Conservation (phyloP, 2,113 vertebrate genomes). For the Gymnocephalus cernua region DNA sequence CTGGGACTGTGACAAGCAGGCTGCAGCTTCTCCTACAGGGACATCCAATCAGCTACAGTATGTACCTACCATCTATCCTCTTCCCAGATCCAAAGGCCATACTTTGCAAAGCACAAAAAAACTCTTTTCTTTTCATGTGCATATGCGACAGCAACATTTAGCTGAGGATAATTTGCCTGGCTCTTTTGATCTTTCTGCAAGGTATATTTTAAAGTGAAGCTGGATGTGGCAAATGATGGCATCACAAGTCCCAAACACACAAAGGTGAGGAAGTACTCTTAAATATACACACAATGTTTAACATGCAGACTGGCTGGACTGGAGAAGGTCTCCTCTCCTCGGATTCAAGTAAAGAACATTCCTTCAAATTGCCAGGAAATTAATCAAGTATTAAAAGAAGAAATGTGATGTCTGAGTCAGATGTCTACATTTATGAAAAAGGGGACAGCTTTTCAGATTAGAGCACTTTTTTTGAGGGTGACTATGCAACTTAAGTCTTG, state of each 20-base stretch:
- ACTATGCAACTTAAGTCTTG: not conserved
- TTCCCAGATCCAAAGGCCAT: not conserved
- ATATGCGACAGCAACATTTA: not conserved
- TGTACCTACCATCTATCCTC: not conserved
- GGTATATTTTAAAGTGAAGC: not conserved
- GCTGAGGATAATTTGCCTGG: not conserved
- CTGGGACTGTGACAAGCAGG: constrained; percentile 54
- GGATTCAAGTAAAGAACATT: not conserved
- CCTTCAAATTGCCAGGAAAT: not conserved
- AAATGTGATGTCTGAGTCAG: not conserved
- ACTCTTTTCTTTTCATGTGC: not conserved
- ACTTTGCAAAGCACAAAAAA: not conserved
- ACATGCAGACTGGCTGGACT: not conserved
- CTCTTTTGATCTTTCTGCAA: not conserved
- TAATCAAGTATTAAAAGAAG: not conserved
- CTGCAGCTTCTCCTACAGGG: constrained; percentile 23
- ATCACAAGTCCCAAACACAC: not conserved
- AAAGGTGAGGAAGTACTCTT: not conserved
- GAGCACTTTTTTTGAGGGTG: not conserved
- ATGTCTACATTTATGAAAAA: not conserved
- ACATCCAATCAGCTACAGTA: constrained; percentile 1
- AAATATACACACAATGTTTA: not conserved
- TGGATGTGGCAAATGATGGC: not conserved
- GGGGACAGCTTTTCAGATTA: not conserved
- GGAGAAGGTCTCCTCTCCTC: not conserved